Percentiles rank a stretch among this genome's conserved stretches.
These are phyloP conservation scores for Arctopsyche grandis DNA, from an alignment of 1,140 invertebrate genomes.

Conservation along the genomic window DNA sequence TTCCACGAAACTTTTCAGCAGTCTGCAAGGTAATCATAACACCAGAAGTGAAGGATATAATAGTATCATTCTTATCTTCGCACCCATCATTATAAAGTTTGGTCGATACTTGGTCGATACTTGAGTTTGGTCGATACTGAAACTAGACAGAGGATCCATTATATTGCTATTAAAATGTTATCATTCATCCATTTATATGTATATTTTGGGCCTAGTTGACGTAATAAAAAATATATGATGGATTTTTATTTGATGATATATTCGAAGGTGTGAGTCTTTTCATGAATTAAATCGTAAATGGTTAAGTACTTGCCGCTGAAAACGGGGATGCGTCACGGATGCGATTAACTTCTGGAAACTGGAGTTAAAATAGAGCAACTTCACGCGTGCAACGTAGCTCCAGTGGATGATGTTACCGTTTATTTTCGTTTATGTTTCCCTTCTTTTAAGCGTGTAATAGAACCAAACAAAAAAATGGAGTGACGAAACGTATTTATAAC, in stretches of 20 bases:
- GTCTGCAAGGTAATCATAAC: background rate
- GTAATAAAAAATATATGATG: no score
- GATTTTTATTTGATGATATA: no score
- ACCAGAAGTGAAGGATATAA: no score
- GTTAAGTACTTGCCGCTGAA: background rate
- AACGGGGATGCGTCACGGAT: slow-evolving; percentile 23
- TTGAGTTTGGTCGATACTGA: no score
- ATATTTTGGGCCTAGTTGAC: no score
- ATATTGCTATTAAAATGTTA: no score
- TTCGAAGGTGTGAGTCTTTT: no score
- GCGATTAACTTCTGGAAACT: background rate
- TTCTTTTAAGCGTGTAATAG: background rate
- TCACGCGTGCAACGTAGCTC: background rate
- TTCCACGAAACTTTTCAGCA: background rate
- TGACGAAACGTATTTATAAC: background rate
- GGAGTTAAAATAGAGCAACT: slow-evolving; percentile 28
- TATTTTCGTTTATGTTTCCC: slow-evolving; percentile 25
- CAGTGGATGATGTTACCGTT: slow-evolving; percentile 24
- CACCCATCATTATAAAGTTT: no score
- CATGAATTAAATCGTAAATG: background rate
- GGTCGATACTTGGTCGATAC: no score
- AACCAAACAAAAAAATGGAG: background rate
- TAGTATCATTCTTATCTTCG: no score
- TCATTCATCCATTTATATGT: no score
- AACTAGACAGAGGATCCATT: no score